A percentile compares a stretch with the other conserved stretches of the same genome.
Conservation (phyloP, 2,888 invertebrate species). For the Terebella lapidaria region DNA sequence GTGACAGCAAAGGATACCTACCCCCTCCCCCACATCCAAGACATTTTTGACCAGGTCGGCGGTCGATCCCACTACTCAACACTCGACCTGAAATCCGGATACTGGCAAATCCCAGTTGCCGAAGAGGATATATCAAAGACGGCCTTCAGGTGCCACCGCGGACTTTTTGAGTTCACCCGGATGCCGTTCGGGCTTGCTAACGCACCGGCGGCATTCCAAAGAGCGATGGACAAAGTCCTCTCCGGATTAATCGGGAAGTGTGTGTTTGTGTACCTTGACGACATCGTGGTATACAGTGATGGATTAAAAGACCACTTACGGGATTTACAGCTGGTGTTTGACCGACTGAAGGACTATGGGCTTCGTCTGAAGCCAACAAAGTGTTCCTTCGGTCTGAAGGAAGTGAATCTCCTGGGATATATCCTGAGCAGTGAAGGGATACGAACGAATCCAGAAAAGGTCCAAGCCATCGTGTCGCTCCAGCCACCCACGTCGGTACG, state of each 20-base stretch:
- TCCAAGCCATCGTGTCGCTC: constrained; percentile 7
- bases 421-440: constrained; percentile 17
- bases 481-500: not conserved
- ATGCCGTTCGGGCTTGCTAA: constrained; percentile 22
- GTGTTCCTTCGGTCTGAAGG: not conserved
- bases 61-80: constrained; percentile 13
- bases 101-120: constrained; percentile 15
- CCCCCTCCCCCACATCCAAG: constrained; percentile 17
- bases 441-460: constrained; percentile 16
- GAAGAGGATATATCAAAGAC: constrained; percentile 13
- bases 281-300: not conserved
- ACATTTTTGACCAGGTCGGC: constrained; percentile 19
- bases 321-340: not conserved
- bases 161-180: constrained; percentile 13
- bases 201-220: constrained; percentile 16
- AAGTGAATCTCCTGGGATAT: constrained; percentile 21
- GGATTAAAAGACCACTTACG: not conserved
- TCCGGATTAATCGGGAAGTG: not conserved
- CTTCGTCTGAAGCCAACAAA: not conserved
- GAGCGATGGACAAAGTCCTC: constrained; percentile 14
- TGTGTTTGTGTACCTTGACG: not conserved
- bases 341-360: not conserved
- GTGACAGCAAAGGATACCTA: too few species aligned
- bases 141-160: constrained; percentile 15
- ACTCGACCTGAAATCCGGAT: constrained; percentile 18